Base-by-base conservation (phyloP, 2,888 invertebrate species). In the Norana najaformis region DNA sequence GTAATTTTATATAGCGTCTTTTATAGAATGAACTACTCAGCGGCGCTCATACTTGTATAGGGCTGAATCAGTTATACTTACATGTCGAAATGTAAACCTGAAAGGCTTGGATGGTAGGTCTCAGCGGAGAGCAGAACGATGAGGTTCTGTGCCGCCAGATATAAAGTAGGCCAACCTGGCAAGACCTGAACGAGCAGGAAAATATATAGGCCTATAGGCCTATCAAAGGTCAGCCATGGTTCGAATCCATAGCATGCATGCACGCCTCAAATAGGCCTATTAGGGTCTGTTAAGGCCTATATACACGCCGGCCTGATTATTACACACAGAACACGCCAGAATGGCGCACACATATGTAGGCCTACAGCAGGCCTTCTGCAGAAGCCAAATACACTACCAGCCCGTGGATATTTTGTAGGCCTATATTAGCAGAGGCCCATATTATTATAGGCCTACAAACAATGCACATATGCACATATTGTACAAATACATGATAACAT, bases 1-100 rank as follows among this genome's bases (percentile, higher is more conserved):
- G 47, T 47, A 3, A 47, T 6, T 47, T 47, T 23, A 47, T 47
- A 47, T 47, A 47, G 47, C 47, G 47, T 14, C 47, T 23, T 23
- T 47, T 16, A 1, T 4, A 11, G 23, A 1, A 47, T 6, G 23
- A 47, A 47, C 47, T 23, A 23, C 8, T 47, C 47, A 23, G 47
- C 20, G 47, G 20, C 1, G 23, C 69, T 69, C 69, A 69, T n/a
- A n/a, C 69, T 69, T n/a, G 30, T 69, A 69, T n/a, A n/a, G n/a
- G n/a, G n/a, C n/a, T n/a, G n/a, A n/a, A n/a, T 69, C 69, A 69
- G 69, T 69, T n/a, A 69, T 69, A 69, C 69, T 69, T 69, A 69
- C 69, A n/a, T 69, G n/a, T 69, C 30, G 30, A 69, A n/a, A 47
- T 8, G 23, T 13, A 69, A n/a, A 16, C 69, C 6, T 11, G 69